Evolutionary conservation across 2,888 invertebrate species (phyloP), one percentile per base, ranked within the genome.

Genomic region (Chrysopilus asiliformis): DNA sequence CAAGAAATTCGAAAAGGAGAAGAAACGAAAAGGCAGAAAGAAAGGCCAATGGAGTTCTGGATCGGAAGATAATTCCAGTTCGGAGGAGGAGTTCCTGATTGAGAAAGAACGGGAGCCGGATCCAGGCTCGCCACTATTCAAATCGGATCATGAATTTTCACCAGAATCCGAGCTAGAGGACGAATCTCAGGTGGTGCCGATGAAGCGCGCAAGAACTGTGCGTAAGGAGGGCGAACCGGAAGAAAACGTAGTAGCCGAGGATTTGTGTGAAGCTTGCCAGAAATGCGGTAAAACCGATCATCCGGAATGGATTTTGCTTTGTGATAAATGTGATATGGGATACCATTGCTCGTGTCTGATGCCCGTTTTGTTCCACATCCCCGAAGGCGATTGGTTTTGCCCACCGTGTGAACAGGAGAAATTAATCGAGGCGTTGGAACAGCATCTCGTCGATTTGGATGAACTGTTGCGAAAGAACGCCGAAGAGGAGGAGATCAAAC

Each of bases 351-450:
- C 87, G 28, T 98, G 97, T 56, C 72, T 97, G 25, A 76, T 85
- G 43, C 97, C 97, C 0, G 77, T 91, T 40, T 71, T 98, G 27
- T 79, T 94, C 65, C 75, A 87, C 19, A 85, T 98, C 50, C 98
- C 97, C 1, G 91, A 93, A 57, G 95, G 95, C 1, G 87, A 94
- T 60, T 98, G 97, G 98, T 90, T 76, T 65, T 98, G 98, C 62
- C 97, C 97, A 20, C 85, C 87, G 1, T 98, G 97, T 64, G 86
- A 91, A 60, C 97, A 97, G 64, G 87, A 85, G 52, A 73, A 82
- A 64, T 45, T 63, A 7, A 75, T 94, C 37, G 66, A 67, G 36
- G 76, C 79, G 14, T 63, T 97, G 32, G 78, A 82, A 53, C 71
- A 71, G 15, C 78, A 80, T 53, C 62, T 95, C 32, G 70, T 70